Conservation (phyloP, 53 echinoderm and acorn worm genomes). For the Arbacia lixula region DNA sequence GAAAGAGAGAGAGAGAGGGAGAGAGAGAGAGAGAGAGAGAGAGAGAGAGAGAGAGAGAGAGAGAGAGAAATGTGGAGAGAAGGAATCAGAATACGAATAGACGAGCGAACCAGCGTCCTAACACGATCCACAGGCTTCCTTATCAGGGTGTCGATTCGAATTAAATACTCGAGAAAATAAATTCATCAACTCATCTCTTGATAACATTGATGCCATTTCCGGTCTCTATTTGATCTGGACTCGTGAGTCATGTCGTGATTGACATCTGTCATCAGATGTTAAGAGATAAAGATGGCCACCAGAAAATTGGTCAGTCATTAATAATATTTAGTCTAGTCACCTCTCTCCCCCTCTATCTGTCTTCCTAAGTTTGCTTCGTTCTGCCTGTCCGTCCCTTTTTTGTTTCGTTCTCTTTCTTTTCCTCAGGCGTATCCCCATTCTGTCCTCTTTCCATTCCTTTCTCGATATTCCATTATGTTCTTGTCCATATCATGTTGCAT, state of each 20-base stretch:
- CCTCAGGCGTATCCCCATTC: too few species aligned
- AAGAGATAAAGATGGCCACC: too few species aligned
- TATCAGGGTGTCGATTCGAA: constrained; percentile 15
- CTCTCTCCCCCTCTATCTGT: too few species aligned
- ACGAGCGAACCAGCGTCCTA: not conserved
- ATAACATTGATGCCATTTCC: constrained; percentile 28
- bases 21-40: not conserved
- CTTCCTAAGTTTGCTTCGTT: too few species aligned
- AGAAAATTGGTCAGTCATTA: too few species aligned
- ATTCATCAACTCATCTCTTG: constrained; percentile 35
- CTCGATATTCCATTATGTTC: too few species aligned
- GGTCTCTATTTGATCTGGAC: constrained; percentile 37
- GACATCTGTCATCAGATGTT: constrained; percentile 36
- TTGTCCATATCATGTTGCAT: too few species aligned
- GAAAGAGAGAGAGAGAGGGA: not conserved
- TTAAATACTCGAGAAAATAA: constrained; percentile 1
- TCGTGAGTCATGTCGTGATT: constrained; percentile 29
- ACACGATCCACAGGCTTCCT: not conserved
- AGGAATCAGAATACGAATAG: not conserved
- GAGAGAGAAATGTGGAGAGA: not conserved
- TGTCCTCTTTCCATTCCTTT: too few species aligned
- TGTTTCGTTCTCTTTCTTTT: too few species aligned
- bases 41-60: not conserved
- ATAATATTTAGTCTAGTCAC: too few species aligned
- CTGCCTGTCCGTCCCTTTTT: too few species aligned